Base-by-base conservation (phyloP, 2,888 invertebrate species). In the Brachyptera risi region DNA sequence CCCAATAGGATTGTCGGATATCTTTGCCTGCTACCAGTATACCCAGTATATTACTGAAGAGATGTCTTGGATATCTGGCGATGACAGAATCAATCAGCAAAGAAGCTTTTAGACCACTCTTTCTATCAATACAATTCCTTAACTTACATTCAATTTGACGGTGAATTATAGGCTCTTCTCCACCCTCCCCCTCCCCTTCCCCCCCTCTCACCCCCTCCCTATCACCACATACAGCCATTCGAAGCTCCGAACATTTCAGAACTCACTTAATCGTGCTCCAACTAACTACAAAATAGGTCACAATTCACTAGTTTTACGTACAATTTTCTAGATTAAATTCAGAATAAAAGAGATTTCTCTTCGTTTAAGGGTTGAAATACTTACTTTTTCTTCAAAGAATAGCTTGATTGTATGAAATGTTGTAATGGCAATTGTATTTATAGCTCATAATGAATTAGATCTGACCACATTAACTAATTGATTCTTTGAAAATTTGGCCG, bases 71-170 rank as follows among this genome's bases (percentile, higher is more conserved):
- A 11, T 5, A 21, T 17, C 61, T 61, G 61, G 47, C 42, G 44
- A 38, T 58, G 61, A 61, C 61, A 61, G 61, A 58, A 50, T 23
- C 61, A 61, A 61, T 57, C 50, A 61, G 40, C 38, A 61, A 58
- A 40, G 58, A 58, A 61, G 61, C 61, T 61, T 58, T 61, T 58
- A 61, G 57, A 56, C 49, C 61, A 56, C 57, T 61, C 60, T 54
- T 54, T 54, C 54, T 54, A 54, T 54, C 54, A 51, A 27, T 51
- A 35, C 17, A 24, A 17, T 44, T 11, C 44, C n/a, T n/a, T n/a
- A n/a, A 26, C 24, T 24, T 17, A 17, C 27, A 17, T 51, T 51
- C 37, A 35, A 37, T 54, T 54, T 23, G 54, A 54, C 19, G 17
- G 17, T 35, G 54, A 54, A 54, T 54, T 54, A 54, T 54, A 35